These are phyloP conservation scores for Galbula dea DNA, from an alignment of 2,113 vertebrate species.

Conservation along the genomic window DNA sequence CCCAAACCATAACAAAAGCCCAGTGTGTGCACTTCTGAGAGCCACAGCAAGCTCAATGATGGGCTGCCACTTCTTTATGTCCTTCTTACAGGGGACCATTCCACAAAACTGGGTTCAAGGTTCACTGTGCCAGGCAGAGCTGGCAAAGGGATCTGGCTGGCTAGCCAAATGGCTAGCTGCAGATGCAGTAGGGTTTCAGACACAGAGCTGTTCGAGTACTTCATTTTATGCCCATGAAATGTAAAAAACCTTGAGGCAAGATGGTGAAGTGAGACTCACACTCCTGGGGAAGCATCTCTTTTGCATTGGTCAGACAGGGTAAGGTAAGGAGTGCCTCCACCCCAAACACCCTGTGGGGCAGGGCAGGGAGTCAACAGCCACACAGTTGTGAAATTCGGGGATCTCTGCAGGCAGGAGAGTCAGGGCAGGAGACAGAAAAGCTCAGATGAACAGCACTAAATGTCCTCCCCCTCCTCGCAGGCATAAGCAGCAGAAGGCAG, in stretches of 20 bases:
- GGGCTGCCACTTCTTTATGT: neutral
- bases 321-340: neutral
- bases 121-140: neutral
- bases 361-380: neutral
- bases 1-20: no score
- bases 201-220: neutral
- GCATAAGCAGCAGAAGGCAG: neutral
- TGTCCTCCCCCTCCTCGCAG: neutral
- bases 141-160: rapidly evolving
- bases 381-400: rapidly evolving
- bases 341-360: neutral
- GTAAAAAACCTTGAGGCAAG: neutral
- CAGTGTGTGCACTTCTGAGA: neutral
- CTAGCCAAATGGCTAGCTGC: neutral
- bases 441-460: rapidly evolving
- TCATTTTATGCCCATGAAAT: neutral
- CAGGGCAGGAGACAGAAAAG: neutral
- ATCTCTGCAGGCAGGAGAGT: neutral
- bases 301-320: neutral
- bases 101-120: neutral
- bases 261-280: rapidly evolving
- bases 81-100: rapidly evolving
- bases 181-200: neutral
- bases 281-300: neutral
- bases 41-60: rapidly evolving